Conservation (phyloP, 2,797 vertebrate species). For the Sphenodon punctatus region DNA sequence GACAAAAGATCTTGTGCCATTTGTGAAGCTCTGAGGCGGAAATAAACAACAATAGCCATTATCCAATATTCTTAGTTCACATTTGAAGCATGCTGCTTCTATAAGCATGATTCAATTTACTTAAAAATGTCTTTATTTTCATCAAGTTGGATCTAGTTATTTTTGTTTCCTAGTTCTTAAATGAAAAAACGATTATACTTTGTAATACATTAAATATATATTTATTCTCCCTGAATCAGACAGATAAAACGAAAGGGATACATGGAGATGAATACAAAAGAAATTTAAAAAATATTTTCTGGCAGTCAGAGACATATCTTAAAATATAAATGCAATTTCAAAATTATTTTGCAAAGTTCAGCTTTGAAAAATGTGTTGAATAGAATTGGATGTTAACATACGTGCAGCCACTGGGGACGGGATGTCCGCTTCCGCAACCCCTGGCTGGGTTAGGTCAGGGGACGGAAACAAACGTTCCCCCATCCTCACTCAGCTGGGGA, state of each 20-base stretch:
- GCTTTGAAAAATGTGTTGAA: not conserved
- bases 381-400: no score
- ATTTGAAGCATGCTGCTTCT: not conserved
- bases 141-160: not conserved
- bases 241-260: not conserved
- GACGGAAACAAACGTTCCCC: no score
- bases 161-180: not conserved
- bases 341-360: not conserved
- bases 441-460: no score
- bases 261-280: not conserved
- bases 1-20: not conserved
- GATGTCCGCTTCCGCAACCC: no score
- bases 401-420: no score
- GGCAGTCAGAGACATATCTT: not conserved
- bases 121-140: not conserved
- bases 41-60: slow-evolving; percentile 10
- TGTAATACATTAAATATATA: not conserved
- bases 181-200: not conserved
- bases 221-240: not conserved
- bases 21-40: not conserved
- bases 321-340: not conserved
- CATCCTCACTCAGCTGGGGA: no score
- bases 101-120: not conserved
- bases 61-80: not conserved
- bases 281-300: not conserved